Percentiles rank a stretch among this genome's conserved stretches.
Evolutionary conservation across 2,797 vertebrate genomes (phyloP).

Genomic region (Streptopelia turtur): DNA sequence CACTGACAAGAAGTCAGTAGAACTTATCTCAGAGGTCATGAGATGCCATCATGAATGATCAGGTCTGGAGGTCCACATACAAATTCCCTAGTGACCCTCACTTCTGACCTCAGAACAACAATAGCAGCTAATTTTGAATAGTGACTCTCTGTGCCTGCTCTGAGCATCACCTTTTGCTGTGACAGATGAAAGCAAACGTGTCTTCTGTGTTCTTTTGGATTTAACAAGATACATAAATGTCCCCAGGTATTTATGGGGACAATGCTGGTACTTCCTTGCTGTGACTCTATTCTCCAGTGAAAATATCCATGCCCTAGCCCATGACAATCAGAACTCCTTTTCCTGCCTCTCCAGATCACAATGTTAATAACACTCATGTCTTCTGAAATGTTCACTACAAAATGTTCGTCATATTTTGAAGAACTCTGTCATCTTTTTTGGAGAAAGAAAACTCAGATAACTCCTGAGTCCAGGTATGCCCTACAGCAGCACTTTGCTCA

Average conservation of each 20-base stretch:
- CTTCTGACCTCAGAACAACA: neutral
- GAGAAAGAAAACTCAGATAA: neutral
- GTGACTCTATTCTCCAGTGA: neutral
- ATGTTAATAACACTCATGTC: neutral
- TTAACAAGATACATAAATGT: neutral
- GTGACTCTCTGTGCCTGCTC: rapidly evolving
- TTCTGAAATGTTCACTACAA: neutral
- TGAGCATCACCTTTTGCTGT: neutral
- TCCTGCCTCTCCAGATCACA: neutral
- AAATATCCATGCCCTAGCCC: neutral
- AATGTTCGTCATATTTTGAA: slow-evolving; percentile 1
- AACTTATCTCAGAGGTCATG: neutral
- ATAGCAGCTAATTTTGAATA: neutral
- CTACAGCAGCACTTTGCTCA: slow-evolving; percentile 12
- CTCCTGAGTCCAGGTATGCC: slow-evolving; percentile 9
- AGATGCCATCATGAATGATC: neutral
- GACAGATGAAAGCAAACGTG: neutral
- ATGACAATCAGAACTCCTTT: neutral
- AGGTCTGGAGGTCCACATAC: neutral
- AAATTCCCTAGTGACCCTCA: neutral
- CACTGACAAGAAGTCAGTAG: neutral
- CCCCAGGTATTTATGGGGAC: neutral
- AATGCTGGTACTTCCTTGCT: neutral
- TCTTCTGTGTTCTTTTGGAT: neutral
- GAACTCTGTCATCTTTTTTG: neutral